Evolutionary conservation across 2,113 vertebrate genomes (phyloP), one percentile per base, ranked within the genome.

Genomic region (Burhinus oedicnemus): DNA sequence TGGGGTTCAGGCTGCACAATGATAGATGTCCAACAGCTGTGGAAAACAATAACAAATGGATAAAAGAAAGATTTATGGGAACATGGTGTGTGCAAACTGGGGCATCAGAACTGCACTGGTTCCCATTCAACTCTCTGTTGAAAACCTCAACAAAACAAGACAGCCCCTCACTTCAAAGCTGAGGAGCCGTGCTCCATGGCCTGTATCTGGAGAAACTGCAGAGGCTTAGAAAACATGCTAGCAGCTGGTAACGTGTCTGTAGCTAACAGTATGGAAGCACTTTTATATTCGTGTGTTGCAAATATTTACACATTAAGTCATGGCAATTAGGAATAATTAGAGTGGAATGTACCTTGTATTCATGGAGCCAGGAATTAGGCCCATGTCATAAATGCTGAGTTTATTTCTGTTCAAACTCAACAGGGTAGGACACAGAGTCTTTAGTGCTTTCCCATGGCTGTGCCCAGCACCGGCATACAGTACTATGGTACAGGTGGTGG

Each of bases 261-360:
- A 75, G 77, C 60, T 71, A 40, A 30, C 55, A 22, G 91, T 90
- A 94, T 97, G 95, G 97, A 96, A 97, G 92, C 92, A 92, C 92
- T 97, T 97, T 82, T 52, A 61, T 90, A 68, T 92, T 71, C 2
- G 1, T 94, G 80, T 76, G 40, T 75, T 91, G 77, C 97, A 96
- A 89, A 95, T 97, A 95, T 97, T 97, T 97, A 96, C 77, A 76
- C 80, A 65, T 95, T 91, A 96, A 93, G 72, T 95, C 95, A 95
- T 60, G 52, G 96, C 91, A 95, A 95, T 96, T 96, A 96, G 74
- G 77, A 95, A 87, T 92, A 93, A 95, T 97, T 95, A 97, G 65
- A 91, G 91, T 84, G 96, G 95, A 97, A 96, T 93, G 95, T 85
- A 97, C 95, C 95, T 97, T 76, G 83, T 95, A 25, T 91, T 96